Evolutionary conservation across 23 tunicate species (phyloP), one percentile per base, ranked within the genome.

Genomic region (Halocynthia aurantium): DNA sequence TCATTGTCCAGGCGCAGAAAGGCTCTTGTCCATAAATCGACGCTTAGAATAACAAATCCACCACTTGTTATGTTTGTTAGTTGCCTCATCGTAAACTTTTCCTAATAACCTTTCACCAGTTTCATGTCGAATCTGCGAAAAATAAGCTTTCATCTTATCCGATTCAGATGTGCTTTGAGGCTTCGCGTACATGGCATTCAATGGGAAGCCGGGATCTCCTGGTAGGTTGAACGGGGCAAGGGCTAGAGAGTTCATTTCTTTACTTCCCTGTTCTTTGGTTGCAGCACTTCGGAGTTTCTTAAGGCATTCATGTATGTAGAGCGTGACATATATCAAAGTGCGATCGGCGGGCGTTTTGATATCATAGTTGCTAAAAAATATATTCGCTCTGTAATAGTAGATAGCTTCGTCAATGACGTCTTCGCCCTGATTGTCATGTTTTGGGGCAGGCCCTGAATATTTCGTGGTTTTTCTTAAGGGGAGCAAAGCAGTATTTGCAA

Each of bases 1-100:
- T 76, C 76, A 89, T 40, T 75, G 64, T 19, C 99, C 99, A 65
- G 99, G 99, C 10, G 88, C 90, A 12, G 95, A 88, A 7, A 94
- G 75, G 60, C 95, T 88, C 71, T 88, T 84, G 19, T 90, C 99
- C 92, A 94, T 88, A 73, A 94, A 94, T 76, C 84, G 87, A 20
- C 94, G 71, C 85, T 94, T 94, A 52, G 95, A 53, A 54, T 84
- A 94, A 81, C 99, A 94, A 72, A 88, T 77, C 99, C 99, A 96
- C 99, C 99, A 96, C 64, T 96, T 96, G 92, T 89, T 91, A 17
- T 85, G 86, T 76, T 73, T 82, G 52, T 95, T 95, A 10, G 83
- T 72, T 20, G 83, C 73, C 57, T 72, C 73, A 58, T 81, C 97
- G 66, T 80, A 74, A 6, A 92, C 98, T 15, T 83, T 81, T 56